Base-by-base conservation (phyloP, 2,888 invertebrate species). In the Incurvaria masculella region DNA sequence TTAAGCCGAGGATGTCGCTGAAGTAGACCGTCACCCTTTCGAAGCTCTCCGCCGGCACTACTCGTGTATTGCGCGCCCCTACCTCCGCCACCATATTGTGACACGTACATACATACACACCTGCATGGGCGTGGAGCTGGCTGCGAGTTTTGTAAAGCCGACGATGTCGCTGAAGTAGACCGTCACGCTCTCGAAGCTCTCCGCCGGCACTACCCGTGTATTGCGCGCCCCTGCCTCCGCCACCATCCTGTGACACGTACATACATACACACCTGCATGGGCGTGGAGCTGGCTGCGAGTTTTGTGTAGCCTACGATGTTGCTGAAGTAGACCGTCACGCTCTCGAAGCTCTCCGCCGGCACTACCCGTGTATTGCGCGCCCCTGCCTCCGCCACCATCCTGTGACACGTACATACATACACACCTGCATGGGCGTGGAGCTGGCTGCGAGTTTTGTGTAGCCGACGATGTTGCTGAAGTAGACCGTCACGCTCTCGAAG, bases 121-220 rank as follows among this genome's bases (percentile, higher is more conserved):
- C 80, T 88, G 85, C 65, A 91, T 80, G 0, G 92, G 91, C 0
- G 90, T 89, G 59, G 89, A 88, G 21, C 82, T 82, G 0, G 91
- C 90, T 2, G 90, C 91, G 19, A 92, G 69, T 53, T 85, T 85
- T 0, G 91, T 92, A 60, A 92, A 92, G 1, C 91, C 91, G 1
- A 91, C 91, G 52, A 92, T 88, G n/a, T n/a, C n/a, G 57, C 91
- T 91, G 62, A 92, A 92, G 62, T 90, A 87, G 52, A 92, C 87
- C 0, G 91, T 91, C 5, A 92, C 92, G 53, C 86, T 87, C 54
- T 89, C 88, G 61, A 87, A 92, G 54, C 84, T 87, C 66, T 92
- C 91, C 0, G 92, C 90, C 59, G 88, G 86, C 0, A 92, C 91
- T n/a, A n/a, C n/a, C 0, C 84, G 81, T 56, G 90, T 88, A 0